Evolutionary conservation across 2,888 invertebrate species (phyloP), one percentile per base, ranked within the genome.

Genomic region (Leucoma salicis): DNA sequence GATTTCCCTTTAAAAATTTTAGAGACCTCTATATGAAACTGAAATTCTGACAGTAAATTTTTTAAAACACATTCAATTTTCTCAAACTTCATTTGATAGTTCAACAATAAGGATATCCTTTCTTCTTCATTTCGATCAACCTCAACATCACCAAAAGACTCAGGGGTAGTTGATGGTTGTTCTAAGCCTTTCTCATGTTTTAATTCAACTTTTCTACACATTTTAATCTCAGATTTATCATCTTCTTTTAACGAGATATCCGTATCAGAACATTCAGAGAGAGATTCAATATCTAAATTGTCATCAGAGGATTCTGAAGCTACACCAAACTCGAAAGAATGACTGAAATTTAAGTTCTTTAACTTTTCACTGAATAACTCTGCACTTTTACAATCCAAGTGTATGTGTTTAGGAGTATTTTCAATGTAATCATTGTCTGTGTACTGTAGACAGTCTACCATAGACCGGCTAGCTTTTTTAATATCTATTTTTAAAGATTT

Each of bases 21-120:
- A 0, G 88, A 84, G 0, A 88, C 81, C 49, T 88, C 82, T 45
- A 88, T 82, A 38, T 87, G 86, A 34, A 86, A 89, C 41, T 82
- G 76, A 40, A 88, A 86, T 32, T 89, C 86, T 0, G 70, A 52
- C 0, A 89, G 56, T 14, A 89, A 31, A 21, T 84, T 80, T 42
- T 81, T 81, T 0, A 88, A 51, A 0, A 80, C 50, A 27, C 53
- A 49, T 28, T 86, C 84, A 11, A 84, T 54, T 44, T 82, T 82
- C 32, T 85, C 82, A 3, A 89, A 60, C 40, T 77, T 79, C 41
- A 66, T 66, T 53, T 85, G 80, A 47, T 86, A 89, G 33, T 74
- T 72, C 0, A 73, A 41, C 0, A 89, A 67, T 16, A 86, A 49
- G 3, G 62, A 66, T 1, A 74, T 47, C 3, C 82, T 54, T 37